These are phyloP conservation scores for Drosophila limbata DNA, from an alignment of 2,888 invertebrate genomes.

Conservation along the genomic window DNA sequence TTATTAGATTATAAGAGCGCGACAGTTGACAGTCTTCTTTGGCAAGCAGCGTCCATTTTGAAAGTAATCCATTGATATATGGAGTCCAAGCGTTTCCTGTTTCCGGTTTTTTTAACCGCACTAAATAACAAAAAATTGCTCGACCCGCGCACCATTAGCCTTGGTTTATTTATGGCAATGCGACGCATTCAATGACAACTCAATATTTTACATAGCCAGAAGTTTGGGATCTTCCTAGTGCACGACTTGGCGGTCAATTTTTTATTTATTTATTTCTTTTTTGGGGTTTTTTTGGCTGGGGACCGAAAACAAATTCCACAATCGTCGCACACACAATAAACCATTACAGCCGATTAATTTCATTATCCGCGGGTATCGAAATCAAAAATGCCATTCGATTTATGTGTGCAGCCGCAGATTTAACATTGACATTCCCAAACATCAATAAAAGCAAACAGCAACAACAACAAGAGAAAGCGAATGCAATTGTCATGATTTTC, in stretches of 20 bases:
- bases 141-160: constrained; percentile 73
- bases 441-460: not conserved
- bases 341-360: constrained; percentile 81
- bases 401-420: constrained; percentile 66
- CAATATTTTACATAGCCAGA: constrained; percentile 60
- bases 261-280: constrained; percentile 23
- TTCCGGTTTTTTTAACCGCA: constrained; percentile 43
- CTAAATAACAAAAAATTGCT: constrained; percentile 76
- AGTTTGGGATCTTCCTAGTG: constrained; percentile 32
- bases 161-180: constrained; percentile 72
- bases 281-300: constrained; percentile 37
- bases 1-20: constrained; percentile 69
- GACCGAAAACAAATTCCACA: constrained; percentile 63
- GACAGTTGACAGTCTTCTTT: constrained; percentile 50
- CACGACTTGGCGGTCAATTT: constrained; percentile 51
- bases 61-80: constrained; percentile 78
- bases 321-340: constrained; percentile 79
- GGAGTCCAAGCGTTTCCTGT: constrained; percentile 17
- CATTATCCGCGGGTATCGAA: constrained; percentile 73
- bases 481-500: constrained; percentile 62
- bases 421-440: constrained; percentile 9
- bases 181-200: constrained; percentile 74
- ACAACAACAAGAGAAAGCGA: constrained; percentile 45
- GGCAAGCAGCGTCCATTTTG: constrained; percentile 49
- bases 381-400: constrained; percentile 76